phyloP scores from a whole-genome alignment of 2,888 invertebrate genomes.

The Brachypalpus laphriformis region DNA sequence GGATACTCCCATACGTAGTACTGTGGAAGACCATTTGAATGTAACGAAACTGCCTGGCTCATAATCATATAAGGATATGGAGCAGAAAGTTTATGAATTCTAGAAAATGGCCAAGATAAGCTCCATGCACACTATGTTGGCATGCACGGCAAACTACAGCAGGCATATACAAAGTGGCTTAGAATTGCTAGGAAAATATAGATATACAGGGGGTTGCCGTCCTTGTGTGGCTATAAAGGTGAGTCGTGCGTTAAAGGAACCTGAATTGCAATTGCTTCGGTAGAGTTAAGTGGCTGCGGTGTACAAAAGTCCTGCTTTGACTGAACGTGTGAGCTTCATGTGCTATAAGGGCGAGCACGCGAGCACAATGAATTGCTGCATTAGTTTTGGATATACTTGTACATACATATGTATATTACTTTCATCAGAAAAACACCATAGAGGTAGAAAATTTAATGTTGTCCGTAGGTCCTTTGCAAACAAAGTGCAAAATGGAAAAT shows the following conservation, averaged over 20 bases:
- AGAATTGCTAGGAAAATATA: conserved; percentile 10
- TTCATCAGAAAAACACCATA: not conserved
- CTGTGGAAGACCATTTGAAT: conserved; percentile 37
- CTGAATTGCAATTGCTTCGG: conserved; percentile 56
- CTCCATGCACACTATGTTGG: conserved; percentile 58
- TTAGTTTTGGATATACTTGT: conserved; percentile 45
- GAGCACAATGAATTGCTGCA: conserved; percentile 38
- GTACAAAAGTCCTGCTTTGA: not conserved
- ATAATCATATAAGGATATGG: conserved; percentile 63
- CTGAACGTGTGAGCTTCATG: conserved; percentile 38
- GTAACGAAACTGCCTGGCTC: conserved; percentile 21
- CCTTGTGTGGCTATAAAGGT: conserved; percentile 48
- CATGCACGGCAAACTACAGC: conserved; percentile 43
- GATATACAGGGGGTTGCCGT: conserved; percentile 15
- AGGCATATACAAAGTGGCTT: conserved; percentile 9
- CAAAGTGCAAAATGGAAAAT: conserved; percentile 47
- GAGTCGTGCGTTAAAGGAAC: conserved; percentile 68
- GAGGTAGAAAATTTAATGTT: conserved; percentile 16
- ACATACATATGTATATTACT: conserved; percentile 1
- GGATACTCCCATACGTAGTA: conserved; percentile 15
- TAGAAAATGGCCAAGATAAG: conserved; percentile 68
- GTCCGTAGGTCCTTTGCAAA: conserved; percentile 39
- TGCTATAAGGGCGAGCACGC: conserved; percentile 36
- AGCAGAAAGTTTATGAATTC: conserved; percentile 69
- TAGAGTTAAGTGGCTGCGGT: conserved; percentile 33